A percentile compares a stretch with the other conserved stretches of the same genome.
Evolutionary conservation across 2,113 vertebrate genomes (phyloP).

Genomic region (Ptychochromis oligacanthus): DNA sequence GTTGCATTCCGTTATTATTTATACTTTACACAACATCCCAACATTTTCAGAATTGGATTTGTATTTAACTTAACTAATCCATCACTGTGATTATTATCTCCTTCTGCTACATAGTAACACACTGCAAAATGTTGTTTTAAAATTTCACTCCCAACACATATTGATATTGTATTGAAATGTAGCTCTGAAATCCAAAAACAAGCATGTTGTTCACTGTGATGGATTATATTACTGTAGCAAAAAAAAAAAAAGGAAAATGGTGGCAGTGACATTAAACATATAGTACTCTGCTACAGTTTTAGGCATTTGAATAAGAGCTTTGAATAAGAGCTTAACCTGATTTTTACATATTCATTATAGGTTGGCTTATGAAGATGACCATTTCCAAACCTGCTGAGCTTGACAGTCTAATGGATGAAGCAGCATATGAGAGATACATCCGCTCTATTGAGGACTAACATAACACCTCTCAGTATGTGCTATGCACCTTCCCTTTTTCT

Average conservation of each 20-base stretch:
- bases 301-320: background rate
- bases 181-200: background rate
- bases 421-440: slow-evolving; percentile 92
- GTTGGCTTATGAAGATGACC: slow-evolving; percentile 98
- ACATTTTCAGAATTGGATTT: too few species aligned
- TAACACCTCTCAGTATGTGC: background rate
- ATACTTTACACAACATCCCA: too few species aligned
- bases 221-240: background rate
- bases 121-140: background rate
- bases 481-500: slow-evolving; percentile 23
- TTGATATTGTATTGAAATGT: too few species aligned
- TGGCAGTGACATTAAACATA: background rate
- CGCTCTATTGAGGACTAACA: slow-evolving; percentile 93
- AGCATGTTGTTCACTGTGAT: background rate
- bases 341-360: slow-evolving; percentile 69
- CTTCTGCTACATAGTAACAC: background rate
- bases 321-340: background rate
- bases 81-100: background rate
- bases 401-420: slow-evolving; percentile 91
- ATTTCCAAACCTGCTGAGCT: slow-evolving; percentile 91
- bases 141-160: background rate
- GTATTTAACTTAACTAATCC: background rate
- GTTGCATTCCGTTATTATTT: too few species aligned
- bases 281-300: too few species aligned
- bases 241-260: background rate